Evolutionary conservation across 30 jellyfish, hydroid and myxozoan genomes (phyloP).

Genomic region (Turritopsis rubra): DNA sequence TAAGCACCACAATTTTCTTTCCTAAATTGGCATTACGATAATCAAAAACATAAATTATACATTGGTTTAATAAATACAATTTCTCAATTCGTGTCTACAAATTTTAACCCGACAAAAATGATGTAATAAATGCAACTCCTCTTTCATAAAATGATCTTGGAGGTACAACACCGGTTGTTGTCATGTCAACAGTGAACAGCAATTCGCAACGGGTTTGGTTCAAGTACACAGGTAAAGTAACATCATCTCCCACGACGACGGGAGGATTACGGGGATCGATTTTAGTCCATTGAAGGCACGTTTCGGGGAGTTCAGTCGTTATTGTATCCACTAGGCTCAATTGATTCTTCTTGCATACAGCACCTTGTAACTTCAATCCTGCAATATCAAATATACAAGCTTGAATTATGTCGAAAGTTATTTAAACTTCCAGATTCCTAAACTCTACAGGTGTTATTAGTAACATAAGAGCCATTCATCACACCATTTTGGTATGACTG

Average conservation of each 20-base stretch:
- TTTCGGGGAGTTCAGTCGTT: constrained; percentile 87
- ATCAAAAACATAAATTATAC: neutral
- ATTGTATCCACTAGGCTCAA: constrained; percentile 73
- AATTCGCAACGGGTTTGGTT: constrained; percentile 94
- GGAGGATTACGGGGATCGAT: constrained; percentile 36
- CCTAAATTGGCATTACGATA: too few relatives aligned
- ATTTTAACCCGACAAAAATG: constrained; percentile 81
- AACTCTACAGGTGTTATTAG: too few relatives aligned
- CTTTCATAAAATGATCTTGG: constrained; percentile 85
- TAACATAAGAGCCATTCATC: too few relatives aligned
- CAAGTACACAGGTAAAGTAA: constrained; percentile 90
- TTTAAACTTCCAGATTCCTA: too few relatives aligned
- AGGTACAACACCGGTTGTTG: constrained; percentile 75
- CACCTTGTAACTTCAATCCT: constrained; percentile 98
- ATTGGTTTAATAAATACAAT: neutral
- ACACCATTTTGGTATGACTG: too few relatives aligned
- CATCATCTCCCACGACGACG: constrained; percentile 33
- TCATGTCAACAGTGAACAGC: constrained; percentile 92
- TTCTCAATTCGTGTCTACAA: neutral
- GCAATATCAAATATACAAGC: neutral
- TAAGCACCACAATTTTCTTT: too few relatives aligned
- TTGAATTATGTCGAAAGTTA: neutral
- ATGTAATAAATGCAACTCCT: constrained; percentile 88
- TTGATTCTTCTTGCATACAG: constrained; percentile 46
- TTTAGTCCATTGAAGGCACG: constrained; percentile 76